phyloP scores from a whole-genome alignment of 64 coral and sea anemone species.

The Montipora sp. region DNA sequence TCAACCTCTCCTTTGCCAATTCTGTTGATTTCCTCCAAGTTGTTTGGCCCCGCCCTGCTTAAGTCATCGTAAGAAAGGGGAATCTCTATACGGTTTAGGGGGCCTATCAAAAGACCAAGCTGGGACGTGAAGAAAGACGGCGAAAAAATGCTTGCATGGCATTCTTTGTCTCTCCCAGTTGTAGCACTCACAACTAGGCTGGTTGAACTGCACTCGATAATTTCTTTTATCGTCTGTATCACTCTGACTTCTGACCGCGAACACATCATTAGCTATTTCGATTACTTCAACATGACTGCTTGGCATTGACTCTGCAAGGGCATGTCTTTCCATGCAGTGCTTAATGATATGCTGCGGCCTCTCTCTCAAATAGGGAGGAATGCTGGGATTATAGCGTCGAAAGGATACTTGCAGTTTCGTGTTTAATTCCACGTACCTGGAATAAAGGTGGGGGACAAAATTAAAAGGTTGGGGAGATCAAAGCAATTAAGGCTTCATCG shows the following conservation, averaged over 20 bases:
- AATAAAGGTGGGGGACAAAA: neutral
- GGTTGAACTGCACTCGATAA: conserved; percentile 13
- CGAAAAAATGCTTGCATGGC: conserved; percentile 73
- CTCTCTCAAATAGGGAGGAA: conserved; percentile 33
- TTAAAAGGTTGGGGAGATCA: neutral
- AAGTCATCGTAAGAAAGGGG: conserved; percentile 61
- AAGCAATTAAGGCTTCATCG: no score
- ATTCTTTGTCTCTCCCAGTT: conserved; percentile 47
- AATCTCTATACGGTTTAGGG: conserved; percentile 41
- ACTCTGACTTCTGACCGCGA: conserved; percentile 51
- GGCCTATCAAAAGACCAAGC: conserved; percentile 48
- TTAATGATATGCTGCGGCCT: conserved; percentile 55
- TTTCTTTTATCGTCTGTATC: neutral
- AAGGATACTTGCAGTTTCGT: conserved; percentile 44
- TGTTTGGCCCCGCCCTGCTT: neutral
- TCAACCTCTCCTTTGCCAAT: neutral
- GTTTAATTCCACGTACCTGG: conserved; percentile 63
- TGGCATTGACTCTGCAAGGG: conserved; percentile 30
- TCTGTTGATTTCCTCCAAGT: neutral
- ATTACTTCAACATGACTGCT: conserved; percentile 10
- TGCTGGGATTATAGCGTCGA: conserved; percentile 25
- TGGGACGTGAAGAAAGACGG: conserved; percentile 49
- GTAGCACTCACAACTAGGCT: conserved; percentile 28
- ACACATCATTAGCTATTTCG: conserved; percentile 1
- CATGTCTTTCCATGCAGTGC: conserved; percentile 28